Conservation (phyloP, 2,113 vertebrate species). For the Micronycteris hirsuta region DNA sequence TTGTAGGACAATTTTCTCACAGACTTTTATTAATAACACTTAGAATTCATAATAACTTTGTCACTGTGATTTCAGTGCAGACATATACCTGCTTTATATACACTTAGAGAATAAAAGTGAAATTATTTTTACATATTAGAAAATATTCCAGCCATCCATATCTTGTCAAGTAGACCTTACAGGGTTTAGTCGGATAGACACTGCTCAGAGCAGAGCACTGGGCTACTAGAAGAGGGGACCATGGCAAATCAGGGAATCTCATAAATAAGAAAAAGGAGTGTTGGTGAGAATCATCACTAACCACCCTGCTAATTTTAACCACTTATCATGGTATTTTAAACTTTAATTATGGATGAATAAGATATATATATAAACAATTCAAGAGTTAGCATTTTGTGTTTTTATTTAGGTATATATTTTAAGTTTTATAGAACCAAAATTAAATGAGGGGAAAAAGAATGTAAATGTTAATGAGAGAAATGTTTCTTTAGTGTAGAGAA, state of each 20-base stretch:
- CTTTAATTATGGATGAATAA: not conserved
- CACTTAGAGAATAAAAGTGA: not conserved
- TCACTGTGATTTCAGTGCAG: not conserved
- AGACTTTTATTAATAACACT: slow-evolving; percentile 13
- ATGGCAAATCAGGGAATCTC: not conserved
- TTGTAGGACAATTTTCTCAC: not conserved
- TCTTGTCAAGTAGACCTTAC: not conserved
- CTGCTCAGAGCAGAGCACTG: not conserved
- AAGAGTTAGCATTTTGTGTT: not conserved
- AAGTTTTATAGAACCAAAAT: not conserved
- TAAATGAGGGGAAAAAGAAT: not conserved
- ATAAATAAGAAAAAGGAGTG: not conserved
- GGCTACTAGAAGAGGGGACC: not conserved
- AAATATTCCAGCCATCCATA: not conserved
- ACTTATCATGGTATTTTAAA: not conserved
- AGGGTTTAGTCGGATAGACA: not conserved
- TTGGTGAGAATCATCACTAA: not conserved
- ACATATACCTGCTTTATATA: not conserved
- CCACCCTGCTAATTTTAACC: not conserved
- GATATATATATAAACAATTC: not conserved
- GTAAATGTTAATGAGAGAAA: not conserved
- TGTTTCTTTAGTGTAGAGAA: not conserved
- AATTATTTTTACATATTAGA: not conserved
- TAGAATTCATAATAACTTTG: not conserved
- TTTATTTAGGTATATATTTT: not conserved